Evolutionary conservation across 1,140 invertebrate species (phyloP), one percentile per base, ranked within the genome.

Genomic region (Trypoxylus dichotomus): DNA sequence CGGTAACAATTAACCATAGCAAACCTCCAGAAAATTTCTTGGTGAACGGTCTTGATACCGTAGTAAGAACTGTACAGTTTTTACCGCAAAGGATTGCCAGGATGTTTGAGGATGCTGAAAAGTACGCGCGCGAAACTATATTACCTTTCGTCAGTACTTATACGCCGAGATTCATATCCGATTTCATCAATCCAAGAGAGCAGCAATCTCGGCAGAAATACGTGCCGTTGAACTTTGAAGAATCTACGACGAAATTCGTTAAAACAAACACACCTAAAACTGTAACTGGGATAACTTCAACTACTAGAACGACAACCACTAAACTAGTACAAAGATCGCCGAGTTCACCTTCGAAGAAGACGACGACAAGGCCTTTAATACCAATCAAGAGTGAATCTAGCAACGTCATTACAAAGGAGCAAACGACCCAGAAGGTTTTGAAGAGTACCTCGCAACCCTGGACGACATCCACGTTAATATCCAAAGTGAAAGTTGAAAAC

Each of bases 91-190:
- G 92, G 32, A 83, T 95, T 15, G 93, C 93, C 0, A 91, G 92
- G 5, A 91, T 95, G 83, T 89, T 95, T 29, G 93, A 94, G 21
- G 91, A 94, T 81, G 94, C 94, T 0, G 94, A 95, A 84, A 89
- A 91, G 27, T 95, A 95, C 82, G 94, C 94, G 0, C 88, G 92
- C 71, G 91, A 93, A 82, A 94, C 93, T 0, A 85, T 94, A 10
- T 83, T 94, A 71, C 93, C 93, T 0, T 81, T 94, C 6, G 93
- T 94, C 3, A 94, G 92, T 1, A 92, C 92, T 47, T 93, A 94
- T 83, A 93, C 93, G 2, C 93, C 93, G 0, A 91, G 89, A 41
- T 88, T 92, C 78, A 83, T 86, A 6, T 80, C 80, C 11, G 84
- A 86, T 32, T 84, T 86, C 73, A 86, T 86, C 11, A 80, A 79